Evolutionary conservation across 2,113 vertebrate genomes (phyloP).

Genomic region (Perca fluviatilis): DNA sequence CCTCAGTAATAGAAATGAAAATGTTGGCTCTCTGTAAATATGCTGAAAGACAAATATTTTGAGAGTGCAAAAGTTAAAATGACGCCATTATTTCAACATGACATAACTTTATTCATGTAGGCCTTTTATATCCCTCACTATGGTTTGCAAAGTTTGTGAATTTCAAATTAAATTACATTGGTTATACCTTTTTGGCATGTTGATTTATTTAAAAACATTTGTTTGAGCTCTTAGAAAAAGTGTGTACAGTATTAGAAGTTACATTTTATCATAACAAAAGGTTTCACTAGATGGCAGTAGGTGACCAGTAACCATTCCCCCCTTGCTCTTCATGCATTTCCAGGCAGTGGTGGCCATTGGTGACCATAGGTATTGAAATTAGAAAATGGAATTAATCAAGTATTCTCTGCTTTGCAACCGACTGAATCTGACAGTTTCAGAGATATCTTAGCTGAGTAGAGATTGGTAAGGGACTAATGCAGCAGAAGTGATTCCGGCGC

Average conservation of each 20-base stretch:
- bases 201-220: background rate
- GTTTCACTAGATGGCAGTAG: slow-evolving; percentile 68
- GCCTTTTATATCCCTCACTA: slow-evolving; percentile 24
- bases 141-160: slow-evolving; percentile 47
- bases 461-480: slow-evolving; percentile 5
- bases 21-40: slow-evolving; percentile 39
- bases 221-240: background rate
- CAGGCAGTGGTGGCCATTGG: too few relatives aligned
- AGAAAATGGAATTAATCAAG: too few relatives aligned
- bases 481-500: slow-evolving; percentile 16
- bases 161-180: slow-evolving; percentile 57
- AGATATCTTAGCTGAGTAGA: background rate
- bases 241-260: background rate
- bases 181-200: slow-evolving; percentile 18
- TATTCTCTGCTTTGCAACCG: background rate
- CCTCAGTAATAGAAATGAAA: background rate
- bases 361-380: background rate
- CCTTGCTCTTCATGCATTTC: background rate
- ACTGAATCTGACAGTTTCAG: background rate
- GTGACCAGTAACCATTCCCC: slow-evolving; percentile 1
- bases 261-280: background rate
- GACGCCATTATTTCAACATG: slow-evolving; percentile 4
- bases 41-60: slow-evolving; percentile 25
- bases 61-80: slow-evolving; percentile 1
- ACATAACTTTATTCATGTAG: background rate